A percentile compares a stretch with the other conserved stretches of the same genome.
phyloP scores from a whole-genome alignment of 2,113 vertebrate genomes.

The Pungitius pungitius region DNA sequence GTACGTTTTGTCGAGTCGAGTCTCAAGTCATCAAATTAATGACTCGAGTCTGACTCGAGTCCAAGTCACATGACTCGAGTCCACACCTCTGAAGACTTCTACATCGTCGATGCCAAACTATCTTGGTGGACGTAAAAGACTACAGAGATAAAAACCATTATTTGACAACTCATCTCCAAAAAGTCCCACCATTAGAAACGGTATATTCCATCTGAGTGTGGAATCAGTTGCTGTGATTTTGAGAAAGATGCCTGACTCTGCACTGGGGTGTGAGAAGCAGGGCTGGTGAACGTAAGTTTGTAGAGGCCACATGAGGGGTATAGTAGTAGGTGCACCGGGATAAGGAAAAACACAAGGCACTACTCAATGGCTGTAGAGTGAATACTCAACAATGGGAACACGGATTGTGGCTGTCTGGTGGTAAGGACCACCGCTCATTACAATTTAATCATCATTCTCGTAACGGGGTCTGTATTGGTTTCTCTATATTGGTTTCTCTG shows the following conservation, averaged over 20 bases:
- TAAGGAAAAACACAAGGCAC: slow-evolving; percentile 5
- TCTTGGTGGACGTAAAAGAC: background rate
- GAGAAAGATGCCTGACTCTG: background rate
- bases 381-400: background rate
- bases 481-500: background rate
- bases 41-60: no score
- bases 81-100: no score
- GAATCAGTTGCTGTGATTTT: background rate
- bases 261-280: no score
- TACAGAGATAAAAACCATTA: background rate
- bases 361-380: slow-evolving; percentile 2
- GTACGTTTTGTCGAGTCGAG: no score
- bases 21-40: no score
- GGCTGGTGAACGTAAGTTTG: background rate
- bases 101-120: no score
- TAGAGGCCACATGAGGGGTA: background rate
- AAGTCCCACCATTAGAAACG: slow-evolving; percentile 3
- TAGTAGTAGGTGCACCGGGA: slow-evolving; percentile 16
- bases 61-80: no score
- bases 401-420: background rate
- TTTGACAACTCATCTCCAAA: slow-evolving; percentile 3
- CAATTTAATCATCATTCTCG: background rate
- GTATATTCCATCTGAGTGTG: background rate
- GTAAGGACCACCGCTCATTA: background rate
- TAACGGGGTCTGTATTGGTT: background rate